These are phyloP conservation scores for Atherix ibis DNA, from an alignment of 2,888 invertebrate genomes.

Conservation along the genomic window DNA sequence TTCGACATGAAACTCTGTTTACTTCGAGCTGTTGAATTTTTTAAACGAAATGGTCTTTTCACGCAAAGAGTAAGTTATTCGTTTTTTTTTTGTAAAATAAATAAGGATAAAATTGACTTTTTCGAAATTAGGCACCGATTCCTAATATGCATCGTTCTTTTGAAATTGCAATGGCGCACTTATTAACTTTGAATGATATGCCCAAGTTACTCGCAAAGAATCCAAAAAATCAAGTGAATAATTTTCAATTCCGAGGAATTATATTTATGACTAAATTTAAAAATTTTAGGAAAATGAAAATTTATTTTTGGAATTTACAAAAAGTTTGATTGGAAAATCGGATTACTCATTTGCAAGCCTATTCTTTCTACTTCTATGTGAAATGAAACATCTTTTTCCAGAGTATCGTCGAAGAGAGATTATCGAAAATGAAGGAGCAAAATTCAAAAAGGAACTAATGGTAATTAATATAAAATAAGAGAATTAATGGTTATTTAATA, in stretches of 20 bases:
- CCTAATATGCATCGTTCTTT: too few species aligned
- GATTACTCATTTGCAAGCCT: slow-evolving; percentile 35
- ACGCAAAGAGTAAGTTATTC: slow-evolving; percentile 10
- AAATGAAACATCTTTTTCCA: slow-evolving; percentile 33
- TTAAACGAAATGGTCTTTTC: slow-evolving; percentile 19
- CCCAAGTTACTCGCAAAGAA: too few species aligned
- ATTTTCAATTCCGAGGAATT: too few species aligned
- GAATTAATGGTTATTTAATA: slow-evolving; percentile 9
- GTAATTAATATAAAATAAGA: slow-evolving; percentile 21
- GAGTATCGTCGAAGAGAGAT: slow-evolving; percentile 22
- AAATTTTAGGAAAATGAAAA: slow-evolving; percentile 22
- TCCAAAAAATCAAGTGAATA: too few species aligned
- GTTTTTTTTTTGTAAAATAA: too few species aligned
- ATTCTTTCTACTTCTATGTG: slow-evolving; percentile 33
- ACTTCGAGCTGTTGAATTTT: slow-evolving; percentile 20
- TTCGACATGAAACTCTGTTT: slow-evolving; percentile 21
- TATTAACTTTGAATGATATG: too few species aligned
- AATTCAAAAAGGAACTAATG: slow-evolving; percentile 29
- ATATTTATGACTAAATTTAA: too few species aligned
- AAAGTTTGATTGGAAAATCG: slow-evolving; percentile 25
- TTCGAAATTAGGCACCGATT: too few species aligned
- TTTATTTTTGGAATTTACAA: slow-evolving; percentile 26
- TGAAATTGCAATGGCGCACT: too few species aligned
- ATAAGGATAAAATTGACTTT: too few species aligned
- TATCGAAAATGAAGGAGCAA: slow-evolving; percentile 19